Percentiles rank a stretch among this genome's conserved stretches.
Conservation (phyloP, 2,113 vertebrate species). For the Ailuropoda melanoleuca region DNA sequence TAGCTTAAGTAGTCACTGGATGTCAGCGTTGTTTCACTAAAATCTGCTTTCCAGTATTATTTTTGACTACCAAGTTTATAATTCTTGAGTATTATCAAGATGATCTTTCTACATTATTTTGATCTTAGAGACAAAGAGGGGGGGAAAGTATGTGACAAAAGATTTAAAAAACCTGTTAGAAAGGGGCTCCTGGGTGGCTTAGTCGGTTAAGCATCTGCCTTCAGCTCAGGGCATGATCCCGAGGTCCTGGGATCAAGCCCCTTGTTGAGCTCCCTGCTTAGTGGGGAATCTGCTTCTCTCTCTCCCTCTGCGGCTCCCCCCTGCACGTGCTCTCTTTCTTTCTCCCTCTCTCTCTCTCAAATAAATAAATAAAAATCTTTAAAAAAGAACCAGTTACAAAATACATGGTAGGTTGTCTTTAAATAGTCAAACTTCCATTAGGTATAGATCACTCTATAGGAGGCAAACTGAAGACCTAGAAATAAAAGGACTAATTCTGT, state of each 20-base stretch:
- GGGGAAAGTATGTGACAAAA: background rate
- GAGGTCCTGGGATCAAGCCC: background rate
- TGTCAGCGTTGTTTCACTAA: constrained; percentile 43
- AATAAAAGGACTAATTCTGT: background rate
- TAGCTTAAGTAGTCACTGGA: constrained; percentile 51
- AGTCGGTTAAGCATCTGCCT: background rate
- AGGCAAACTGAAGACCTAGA: background rate
- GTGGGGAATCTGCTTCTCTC: background rate
- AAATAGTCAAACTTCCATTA: background rate
- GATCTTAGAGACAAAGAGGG: background rate
- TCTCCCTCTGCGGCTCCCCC: background rate
- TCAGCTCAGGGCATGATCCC: background rate
- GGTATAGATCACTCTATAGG: background rate
- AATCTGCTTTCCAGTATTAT: constrained; percentile 2
- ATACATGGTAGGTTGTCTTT: background rate
- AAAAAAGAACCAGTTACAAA: background rate
- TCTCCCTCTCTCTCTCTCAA: background rate
- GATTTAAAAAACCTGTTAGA: background rate
- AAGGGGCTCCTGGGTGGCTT: background rate
- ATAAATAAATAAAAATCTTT: background rate
- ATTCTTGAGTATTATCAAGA: background rate
- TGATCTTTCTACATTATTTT: background rate
- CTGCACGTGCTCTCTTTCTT: background rate
- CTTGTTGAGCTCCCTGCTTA: background rate
- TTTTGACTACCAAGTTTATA: constrained; percentile 58